These are phyloP conservation scores for Agrypnus murinus DNA, from an alignment of 2,888 invertebrate genomes.

Conservation along the genomic window DNA sequence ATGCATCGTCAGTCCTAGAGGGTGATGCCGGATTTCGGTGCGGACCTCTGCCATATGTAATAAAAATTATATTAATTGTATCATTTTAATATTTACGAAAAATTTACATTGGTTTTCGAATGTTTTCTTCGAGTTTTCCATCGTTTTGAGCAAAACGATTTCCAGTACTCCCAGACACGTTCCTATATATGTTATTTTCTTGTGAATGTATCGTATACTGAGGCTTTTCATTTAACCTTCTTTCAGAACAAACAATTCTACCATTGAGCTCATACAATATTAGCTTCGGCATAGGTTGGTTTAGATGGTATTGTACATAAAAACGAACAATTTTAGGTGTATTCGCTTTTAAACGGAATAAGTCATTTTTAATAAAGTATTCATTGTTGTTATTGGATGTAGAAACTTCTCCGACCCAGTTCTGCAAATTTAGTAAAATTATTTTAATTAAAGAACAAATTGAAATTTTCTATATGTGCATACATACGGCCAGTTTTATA, in stretches of 20 bases:
- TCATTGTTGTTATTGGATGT: conserved; percentile 74
- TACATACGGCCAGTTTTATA: conserved; percentile 46
- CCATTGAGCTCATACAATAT: conserved; percentile 75
- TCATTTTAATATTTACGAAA: too few species aligned
- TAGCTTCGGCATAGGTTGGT: conserved; percentile 70
- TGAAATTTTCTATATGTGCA: too few species aligned
- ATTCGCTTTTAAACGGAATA: conserved; percentile 75
- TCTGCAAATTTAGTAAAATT: conserved; percentile 61
- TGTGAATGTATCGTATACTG: too few species aligned
- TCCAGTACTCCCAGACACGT: too few species aligned
- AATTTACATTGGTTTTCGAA: too few species aligned
- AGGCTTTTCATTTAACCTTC: conserved; percentile 71
- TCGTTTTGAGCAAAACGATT: too few species aligned
- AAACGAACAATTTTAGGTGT: conserved; percentile 75
- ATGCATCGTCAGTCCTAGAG: too few species aligned
- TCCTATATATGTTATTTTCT: too few species aligned
- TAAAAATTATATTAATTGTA: too few species aligned
- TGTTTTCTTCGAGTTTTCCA: too few species aligned
- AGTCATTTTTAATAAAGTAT: conserved; percentile 74
- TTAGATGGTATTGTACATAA: conserved; percentile 76
- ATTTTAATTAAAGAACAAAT: not conserved
- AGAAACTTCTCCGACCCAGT: conserved; percentile 75
- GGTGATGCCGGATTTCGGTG: too few species aligned
- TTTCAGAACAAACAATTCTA: conserved; percentile 74
- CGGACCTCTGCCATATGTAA: too few species aligned